Base-by-base conservation (phyloP, 1,140 invertebrate genomes). In the Pararge aegeria region DNA sequence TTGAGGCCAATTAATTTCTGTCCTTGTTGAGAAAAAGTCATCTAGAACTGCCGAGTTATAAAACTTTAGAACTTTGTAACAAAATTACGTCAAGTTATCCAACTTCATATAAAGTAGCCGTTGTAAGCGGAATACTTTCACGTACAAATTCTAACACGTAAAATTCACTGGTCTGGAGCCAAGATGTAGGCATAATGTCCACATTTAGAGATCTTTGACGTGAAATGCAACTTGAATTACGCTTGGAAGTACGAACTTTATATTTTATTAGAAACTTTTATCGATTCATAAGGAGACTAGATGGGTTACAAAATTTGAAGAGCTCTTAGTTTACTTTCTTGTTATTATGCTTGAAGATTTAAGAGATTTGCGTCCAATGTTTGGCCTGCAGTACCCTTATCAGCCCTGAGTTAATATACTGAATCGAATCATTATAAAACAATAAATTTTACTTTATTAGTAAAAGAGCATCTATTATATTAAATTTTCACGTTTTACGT, bases 51-150 rank as follows among this genome's bases (percentile, higher is more conserved):
- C 48, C 48, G 52, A 42, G 59, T 56, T 56, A 49, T 49, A 55
- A 44, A 61, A 61, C 46, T 61, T 53, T 55, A 30, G 57, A 64
- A 54, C 20, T 67, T 63, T 57, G 55, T 56, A 63, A 57, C 50
- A 53, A 57, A 57, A 63, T 63, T 56, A 52, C 54, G 60, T 63
- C 49, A 63, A 63, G 55, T 63, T 63, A 56, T 63, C 55, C 61
- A 63, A 63, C 49, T 57, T 50, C 16, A 57, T 63, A 63, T 63
- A 56, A 57, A 63, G 61, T 56, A 60, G 58, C 44, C 58, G 58
- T 58, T 58, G 48, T 60, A 63, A 63, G 61, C 55, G 61, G 42
- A 63, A 63, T 63, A 57, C 54, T 63, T 63, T 54, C 54, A 57
- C 55, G 55, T 64, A 55, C 62, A 59, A 64, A 63, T 63, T 62